Conservation (phyloP, 2,113 vertebrate species). For the Elanus axillaris region DNA sequence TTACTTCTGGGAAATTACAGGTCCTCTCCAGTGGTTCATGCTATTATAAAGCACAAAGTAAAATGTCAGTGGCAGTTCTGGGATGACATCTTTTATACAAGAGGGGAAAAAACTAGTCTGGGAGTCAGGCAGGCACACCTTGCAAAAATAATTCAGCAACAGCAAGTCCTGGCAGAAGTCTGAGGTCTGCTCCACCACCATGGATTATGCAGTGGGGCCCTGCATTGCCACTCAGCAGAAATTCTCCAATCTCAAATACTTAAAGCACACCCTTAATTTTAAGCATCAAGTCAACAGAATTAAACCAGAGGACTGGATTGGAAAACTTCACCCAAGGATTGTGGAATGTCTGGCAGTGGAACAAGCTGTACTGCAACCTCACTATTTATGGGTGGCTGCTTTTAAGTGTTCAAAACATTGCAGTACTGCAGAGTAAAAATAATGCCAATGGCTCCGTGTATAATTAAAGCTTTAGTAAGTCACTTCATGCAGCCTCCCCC, state of each 20-base stretch:
- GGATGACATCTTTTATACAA: background rate
- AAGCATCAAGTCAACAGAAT: background rate
- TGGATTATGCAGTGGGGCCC: background rate
- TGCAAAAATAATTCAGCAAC: background rate
- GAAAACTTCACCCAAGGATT: background rate
- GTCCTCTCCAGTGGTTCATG: background rate
- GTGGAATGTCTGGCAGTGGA: slow-evolving; percentile 20
- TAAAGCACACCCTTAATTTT: background rate
- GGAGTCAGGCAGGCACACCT: background rate
- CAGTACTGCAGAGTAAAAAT: slow-evolving; percentile 30
- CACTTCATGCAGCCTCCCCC: background rate
- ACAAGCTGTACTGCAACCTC: slow-evolving; percentile 27
- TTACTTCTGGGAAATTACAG: background rate
- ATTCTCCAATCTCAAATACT: background rate
- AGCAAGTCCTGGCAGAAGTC: background rate
- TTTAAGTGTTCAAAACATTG: background rate
- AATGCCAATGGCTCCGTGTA: background rate
- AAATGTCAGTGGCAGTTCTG: background rate
- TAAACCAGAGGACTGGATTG: background rate
- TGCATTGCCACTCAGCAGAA: background rate
- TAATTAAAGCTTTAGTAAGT: slow-evolving; percentile 29
- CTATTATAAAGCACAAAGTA: background rate
- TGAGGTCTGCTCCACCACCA: background rate
- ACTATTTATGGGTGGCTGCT: slow-evolving; percentile 39
- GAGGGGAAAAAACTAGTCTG: background rate